Evolutionary conservation across 2,113 vertebrate genomes (phyloP), one percentile per base, ranked within the genome.

Genomic region (Neotoma lepida): DNA sequence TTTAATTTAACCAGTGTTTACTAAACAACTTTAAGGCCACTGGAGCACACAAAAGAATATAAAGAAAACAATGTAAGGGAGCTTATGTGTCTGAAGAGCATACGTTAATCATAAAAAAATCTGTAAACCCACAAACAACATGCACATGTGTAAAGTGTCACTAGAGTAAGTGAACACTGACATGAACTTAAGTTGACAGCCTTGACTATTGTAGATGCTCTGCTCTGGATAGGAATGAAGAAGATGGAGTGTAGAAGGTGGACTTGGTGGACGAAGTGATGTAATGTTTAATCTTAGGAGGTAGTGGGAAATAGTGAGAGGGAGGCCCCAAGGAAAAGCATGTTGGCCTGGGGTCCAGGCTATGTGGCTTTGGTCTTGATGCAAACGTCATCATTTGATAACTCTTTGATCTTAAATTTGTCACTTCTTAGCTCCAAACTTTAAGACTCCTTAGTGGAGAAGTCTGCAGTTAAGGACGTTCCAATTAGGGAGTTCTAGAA

Each of bases 1-100:
- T 64, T 96, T 91, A 70, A 93, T 95, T 95, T 92, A 91, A 86
- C 58, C 33, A 64, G 30, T 96, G 70, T 92, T 86, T 92, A 93
- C 39, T 86, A 77, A 89, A 41, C 39, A 90, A 14, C 15, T 85
- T 93, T 92, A 92, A 92, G 51, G 51, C 35, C 41, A 76, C 1
- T 33, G 14, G 0, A 35, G 30, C 22, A 89, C 64, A 89, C 30
- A 64, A 84, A 86, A n/a, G 56, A 84, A 90, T 64, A 80, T 56
- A 71, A 93, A 76, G 58, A 89, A 90, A 94, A 91, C 63, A n/a
- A 26, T 92, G 76, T 73, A 33, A 94, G 90, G 9, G 28, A 73
- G 35, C 9, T 46, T 26, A 41, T 88, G 41, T 20, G 85, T 85
- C 66, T 89, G 56, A 89, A 63, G 78, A 82, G 9, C 24, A 91